Evolutionary conservation across 2,888 invertebrate species (phyloP).

Genomic region (Cyclophora punctaria): DNA sequence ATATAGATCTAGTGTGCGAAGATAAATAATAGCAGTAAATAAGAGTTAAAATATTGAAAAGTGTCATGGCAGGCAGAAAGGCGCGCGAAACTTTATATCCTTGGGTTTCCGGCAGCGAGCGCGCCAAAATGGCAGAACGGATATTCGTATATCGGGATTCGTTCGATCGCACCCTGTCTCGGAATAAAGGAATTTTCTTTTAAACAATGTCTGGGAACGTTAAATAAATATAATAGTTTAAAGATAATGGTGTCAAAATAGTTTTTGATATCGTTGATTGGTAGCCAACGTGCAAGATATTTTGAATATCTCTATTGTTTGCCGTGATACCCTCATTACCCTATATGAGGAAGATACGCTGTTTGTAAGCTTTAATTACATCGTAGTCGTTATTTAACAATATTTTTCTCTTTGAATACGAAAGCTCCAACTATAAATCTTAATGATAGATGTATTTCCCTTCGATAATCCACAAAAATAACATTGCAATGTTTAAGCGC

Average conservation of each 20-base stretch:
- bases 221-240: too few species aligned
- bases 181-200: slow-evolving; percentile 32
- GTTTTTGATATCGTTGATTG: too few species aligned
- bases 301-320: too few species aligned
- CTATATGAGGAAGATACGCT: too few species aligned
- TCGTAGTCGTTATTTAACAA: too few species aligned
- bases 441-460: not conserved
- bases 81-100: slow-evolving; percentile 70
- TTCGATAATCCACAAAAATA: slow-evolving; percentile 7
- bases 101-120: slow-evolving; percentile 66
- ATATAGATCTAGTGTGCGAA: slow-evolving; percentile 48
- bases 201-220: slow-evolving; percentile 33
- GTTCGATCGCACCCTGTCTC: slow-evolving; percentile 28
- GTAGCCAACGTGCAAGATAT: too few species aligned
- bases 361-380: too few species aligned
- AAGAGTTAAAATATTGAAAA: slow-evolving; percentile 73
- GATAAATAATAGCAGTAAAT: slow-evolving; percentile 74
- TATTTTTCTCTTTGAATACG: too few species aligned
- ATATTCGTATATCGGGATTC: slow-evolving; percentile 61
- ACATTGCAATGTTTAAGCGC: slow-evolving; percentile 9
- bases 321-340: too few species aligned
- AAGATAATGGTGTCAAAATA: slow-evolving; percentile 8
- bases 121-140: slow-evolving; percentile 68
- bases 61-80: slow-evolving; percentile 67
- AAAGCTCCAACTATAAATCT: too few species aligned